A percentile compares a stretch with the other conserved stretches of the same genome.
Conservation (phyloP, 2,113 vertebrate genomes). For the Pygoscelis antarcticus region DNA sequence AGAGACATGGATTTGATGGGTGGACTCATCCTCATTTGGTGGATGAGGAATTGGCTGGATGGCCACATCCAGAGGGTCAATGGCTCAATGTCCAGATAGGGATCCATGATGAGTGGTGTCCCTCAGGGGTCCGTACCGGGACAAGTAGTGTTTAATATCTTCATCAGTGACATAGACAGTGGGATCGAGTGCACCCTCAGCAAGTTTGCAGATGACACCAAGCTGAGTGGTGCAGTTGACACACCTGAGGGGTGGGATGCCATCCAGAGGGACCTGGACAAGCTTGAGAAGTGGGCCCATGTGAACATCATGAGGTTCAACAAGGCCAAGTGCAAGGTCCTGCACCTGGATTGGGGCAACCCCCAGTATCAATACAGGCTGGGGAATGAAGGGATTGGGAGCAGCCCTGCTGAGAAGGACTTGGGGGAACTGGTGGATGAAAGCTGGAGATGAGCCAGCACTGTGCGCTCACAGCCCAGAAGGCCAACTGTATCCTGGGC, state of each 20-base stretch:
- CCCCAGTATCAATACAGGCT: accelerated
- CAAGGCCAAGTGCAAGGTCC: not conserved
- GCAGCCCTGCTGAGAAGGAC: accelerated
- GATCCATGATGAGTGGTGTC: not conserved
- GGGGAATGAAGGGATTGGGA: not conserved
- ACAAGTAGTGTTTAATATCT: no score
- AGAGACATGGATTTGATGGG: not conserved
- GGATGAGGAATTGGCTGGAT: not conserved
- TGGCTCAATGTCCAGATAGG: not conserved
- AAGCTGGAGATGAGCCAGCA: not conserved
- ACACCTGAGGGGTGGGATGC: not conserved
- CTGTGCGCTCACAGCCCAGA: not conserved
- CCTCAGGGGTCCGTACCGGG: accelerated
- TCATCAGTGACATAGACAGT: not conserved
- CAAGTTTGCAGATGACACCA: not conserved
- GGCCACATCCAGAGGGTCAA: not conserved
- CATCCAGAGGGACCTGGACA: not conserved
- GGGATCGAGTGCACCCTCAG: not conserved
- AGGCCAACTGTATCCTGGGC: accelerated
- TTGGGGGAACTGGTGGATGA: not conserved
- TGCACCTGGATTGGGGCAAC: accelerated
- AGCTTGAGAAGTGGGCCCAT: not conserved
- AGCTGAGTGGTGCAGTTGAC: not conserved
- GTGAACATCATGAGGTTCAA: not conserved
- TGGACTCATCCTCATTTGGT: not conserved